Evolutionary conservation across 2,113 vertebrate genomes (phyloP).

Genomic region (Dolichallabes microphthalmus): DNA sequence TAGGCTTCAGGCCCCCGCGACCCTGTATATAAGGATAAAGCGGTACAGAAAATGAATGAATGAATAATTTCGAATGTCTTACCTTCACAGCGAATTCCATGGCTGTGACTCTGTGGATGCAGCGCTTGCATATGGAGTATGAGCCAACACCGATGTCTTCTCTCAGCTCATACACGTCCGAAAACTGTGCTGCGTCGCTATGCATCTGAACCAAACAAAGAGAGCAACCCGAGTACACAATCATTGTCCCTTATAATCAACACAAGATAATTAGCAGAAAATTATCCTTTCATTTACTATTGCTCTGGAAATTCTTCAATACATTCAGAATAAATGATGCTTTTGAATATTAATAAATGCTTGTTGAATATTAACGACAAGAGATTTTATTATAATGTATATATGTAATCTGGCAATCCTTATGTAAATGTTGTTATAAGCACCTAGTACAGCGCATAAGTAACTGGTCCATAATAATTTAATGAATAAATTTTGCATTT

Average conservation of each 20-base stretch:
- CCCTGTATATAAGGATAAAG: too few relatives aligned
- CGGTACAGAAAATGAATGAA: too few relatives aligned
- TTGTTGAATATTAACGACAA: background rate
- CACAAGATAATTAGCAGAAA: background rate
- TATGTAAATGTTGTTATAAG: background rate
- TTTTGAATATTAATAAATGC: too few relatives aligned
- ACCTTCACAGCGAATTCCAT: constrained; percentile 98
- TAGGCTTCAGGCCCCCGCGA: too few relatives aligned
- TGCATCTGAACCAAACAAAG: constrained; percentile 75
- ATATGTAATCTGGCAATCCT: background rate
- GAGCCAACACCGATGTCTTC: constrained; percentile 97
- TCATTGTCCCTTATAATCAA: background rate
- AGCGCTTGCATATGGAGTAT: constrained; percentile 96
- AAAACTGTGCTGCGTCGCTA: constrained; percentile 83
- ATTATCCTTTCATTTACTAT: background rate
- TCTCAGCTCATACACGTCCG: constrained; percentile 88
- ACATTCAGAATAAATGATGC: background rate
- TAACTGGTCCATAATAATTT: background rate
- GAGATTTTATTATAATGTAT: background rate
- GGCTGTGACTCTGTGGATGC: constrained; percentile 82
- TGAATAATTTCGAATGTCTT: too few relatives aligned
- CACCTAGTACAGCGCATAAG: background rate
- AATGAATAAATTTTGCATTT: too few relatives aligned
- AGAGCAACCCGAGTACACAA: background rate
- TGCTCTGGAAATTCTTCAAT: background rate